Evolutionary conservation across 2,888 invertebrate species (phyloP).

Genomic region (Leptopilina drosophilae): DNA sequence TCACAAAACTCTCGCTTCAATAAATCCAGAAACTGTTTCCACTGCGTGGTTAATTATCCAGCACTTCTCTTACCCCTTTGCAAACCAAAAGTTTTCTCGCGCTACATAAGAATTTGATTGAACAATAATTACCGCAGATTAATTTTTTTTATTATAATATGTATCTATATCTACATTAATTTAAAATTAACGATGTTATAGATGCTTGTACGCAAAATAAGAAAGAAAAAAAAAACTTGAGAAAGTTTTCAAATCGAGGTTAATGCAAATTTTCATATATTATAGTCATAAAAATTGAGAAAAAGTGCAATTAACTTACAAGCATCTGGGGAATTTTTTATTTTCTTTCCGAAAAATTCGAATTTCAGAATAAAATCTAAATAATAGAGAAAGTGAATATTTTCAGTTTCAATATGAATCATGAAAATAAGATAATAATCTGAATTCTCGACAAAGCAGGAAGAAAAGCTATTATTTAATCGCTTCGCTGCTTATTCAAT

Average conservation of each 20-base stretch:
- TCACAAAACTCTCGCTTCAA: not conserved
- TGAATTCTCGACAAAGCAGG: slow-evolving; percentile 19
- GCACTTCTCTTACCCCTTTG: not conserved
- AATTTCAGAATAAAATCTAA: slow-evolving; percentile 16
- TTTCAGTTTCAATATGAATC: slow-evolving; percentile 8
- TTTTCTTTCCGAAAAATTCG: not conserved
- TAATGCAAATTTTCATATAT: not conserved
- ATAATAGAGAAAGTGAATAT: slow-evolving; percentile 5
- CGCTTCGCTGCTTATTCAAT: slow-evolving; percentile 34
- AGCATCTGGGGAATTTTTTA: not conserved
- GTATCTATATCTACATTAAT: too few species aligned
- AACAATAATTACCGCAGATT: too few species aligned
- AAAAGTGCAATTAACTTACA: not conserved
- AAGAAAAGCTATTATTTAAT: slow-evolving; percentile 37
- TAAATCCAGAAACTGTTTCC: not conserved
- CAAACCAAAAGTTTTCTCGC: too few species aligned
- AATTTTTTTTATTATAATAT: too few species aligned
- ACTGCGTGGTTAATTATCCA: not conserved
- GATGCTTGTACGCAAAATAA: not conserved
- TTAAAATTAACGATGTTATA: not conserved
- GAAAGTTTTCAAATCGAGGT: not conserved
- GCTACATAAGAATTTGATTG: too few species aligned
- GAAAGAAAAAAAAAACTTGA: not conserved
- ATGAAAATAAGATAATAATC: slow-evolving; percentile 33
- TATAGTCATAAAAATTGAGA: not conserved